Base-by-base conservation (phyloP, 2,888 invertebrate genomes). In the Eurois occulta region DNA sequence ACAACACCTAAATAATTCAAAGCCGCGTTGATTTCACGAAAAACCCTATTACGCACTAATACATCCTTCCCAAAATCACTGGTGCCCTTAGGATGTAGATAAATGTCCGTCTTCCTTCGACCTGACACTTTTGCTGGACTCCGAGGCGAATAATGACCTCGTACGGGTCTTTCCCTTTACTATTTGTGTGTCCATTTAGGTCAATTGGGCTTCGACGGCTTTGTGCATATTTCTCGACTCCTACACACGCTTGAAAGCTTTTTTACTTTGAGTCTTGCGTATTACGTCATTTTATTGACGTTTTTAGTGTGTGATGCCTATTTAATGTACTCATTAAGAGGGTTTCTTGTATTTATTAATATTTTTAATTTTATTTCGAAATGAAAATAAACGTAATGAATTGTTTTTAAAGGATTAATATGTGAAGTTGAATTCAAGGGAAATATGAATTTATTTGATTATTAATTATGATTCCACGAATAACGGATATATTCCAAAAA, bases 171-270 rank as follows among this genome's bases (percentile, higher is more conserved):
- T 79, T 92, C 93, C 92, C 95, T 95, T 95, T 94, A 94, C 95
- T 96, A 95, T 95, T 91, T 94, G 94, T 95, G 93, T 94, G 95
- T 93, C 95, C 95, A 96, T 96, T 96, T 96, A 93, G 96, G 95
- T 96, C 95, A 95, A 96, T 95, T 95, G 96, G 94, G 93, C 94
- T 94, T 92, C 91, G 92, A 94, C 91, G 91, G 94, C 94, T 95
- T 93, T 93, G 93, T 94, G 94, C 95, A 94, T 94, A 94, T 94
- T 95, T 93, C 92, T 91, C 91, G 76, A 60, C 81, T 84, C 91
- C 90, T 91, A 92, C 92, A 91, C 90, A 90, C 90, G 91, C 91
- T 93, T 94, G 92, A 96, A 95, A 95, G 95, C 93, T 94, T 95
- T 95, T 95, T 93, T 94, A 92, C 93, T 91, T 90, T 91, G 77